Evolutionary conservation across 2,113 vertebrate species (phyloP).

Genomic region (Lagenorhynchus albirostris): DNA sequence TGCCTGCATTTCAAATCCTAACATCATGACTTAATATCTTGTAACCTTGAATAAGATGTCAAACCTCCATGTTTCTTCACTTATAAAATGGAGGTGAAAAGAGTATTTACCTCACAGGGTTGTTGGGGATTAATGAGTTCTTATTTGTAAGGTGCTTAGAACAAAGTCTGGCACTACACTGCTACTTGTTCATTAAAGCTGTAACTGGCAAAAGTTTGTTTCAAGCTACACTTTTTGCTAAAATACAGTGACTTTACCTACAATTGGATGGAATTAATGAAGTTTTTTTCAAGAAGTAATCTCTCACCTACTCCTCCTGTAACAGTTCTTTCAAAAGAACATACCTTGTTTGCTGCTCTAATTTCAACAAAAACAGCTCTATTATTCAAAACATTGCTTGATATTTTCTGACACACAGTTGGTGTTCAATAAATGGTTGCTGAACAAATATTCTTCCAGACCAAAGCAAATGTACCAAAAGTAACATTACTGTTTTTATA

Average conservation of each 20-base stretch:
- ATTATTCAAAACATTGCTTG: conserved; percentile 19
- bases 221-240: neutral
- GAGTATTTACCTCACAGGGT: neutral
- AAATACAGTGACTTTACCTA: neutral
- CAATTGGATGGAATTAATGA: neutral
- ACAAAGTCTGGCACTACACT: neutral
- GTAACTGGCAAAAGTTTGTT: neutral
- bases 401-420: conserved; percentile 33
- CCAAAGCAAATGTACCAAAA: conserved; percentile 17
- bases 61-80: neutral
- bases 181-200: conserved; percentile 2
- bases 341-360: neutral
- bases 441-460: conserved; percentile 23
- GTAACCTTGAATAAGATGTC: neutral
- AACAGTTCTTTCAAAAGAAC: conserved; percentile 14
- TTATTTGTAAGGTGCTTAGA: conserved; percentile 23
- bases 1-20: conserved; percentile 17
- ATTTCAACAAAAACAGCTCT: conserved; percentile 25
- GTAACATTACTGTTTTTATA: conserved; percentile 5
- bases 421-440: neutral
- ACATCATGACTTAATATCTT: neutral
- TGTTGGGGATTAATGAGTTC: neutral
- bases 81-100: conserved; percentile 15
- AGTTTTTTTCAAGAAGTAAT: neutral
- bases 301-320: conserved; percentile 32